Percentiles rank a stretch among this genome's conserved stretches.
These are phyloP conservation scores for Melanostigma gelatinosum DNA, from an alignment of 2,113 vertebrate species.

Conservation along the genomic window DNA sequence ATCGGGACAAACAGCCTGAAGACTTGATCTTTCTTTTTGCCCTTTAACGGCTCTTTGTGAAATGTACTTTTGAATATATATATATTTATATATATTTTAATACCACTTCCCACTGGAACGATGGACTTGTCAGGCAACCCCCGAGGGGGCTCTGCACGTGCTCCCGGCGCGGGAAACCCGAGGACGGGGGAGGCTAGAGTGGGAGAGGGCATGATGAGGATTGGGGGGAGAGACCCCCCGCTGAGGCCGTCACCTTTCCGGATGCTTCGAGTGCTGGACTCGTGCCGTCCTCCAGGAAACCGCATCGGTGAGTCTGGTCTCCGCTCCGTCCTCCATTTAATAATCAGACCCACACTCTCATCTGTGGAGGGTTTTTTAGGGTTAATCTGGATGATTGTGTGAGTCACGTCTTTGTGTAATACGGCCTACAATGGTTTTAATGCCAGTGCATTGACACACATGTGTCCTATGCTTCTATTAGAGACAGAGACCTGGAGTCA, in stretches of 20 bases:
- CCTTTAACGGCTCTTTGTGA: background rate
- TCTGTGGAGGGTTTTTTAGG: no score
- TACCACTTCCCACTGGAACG: constrained; percentile 9
- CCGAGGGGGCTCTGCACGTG: constrained; percentile 52
- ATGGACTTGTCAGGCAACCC: constrained; percentile 67
- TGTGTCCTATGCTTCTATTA: no score
- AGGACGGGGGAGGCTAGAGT: constrained; percentile 59
- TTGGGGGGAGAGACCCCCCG: constrained; percentile 69
- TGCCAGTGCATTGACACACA: no score
- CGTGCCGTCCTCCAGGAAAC: constrained; percentile 75
- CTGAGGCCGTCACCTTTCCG: constrained; percentile 81
- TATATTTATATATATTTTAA: background rate
- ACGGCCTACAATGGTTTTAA: no score
- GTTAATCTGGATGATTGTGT: no score
- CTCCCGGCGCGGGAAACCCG: constrained; percentile 48
- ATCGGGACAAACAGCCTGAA: background rate
- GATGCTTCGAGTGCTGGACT: constrained; percentile 81
- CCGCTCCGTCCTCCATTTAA: background rate
- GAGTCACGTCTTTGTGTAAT: no score
- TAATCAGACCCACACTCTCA: background rate
- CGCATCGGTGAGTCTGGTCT: constrained; percentile 79
- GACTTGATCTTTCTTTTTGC: background rate
- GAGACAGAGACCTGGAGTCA: no score
- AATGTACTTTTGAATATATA: constrained; percentile 20
- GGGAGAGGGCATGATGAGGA: constrained; percentile 64